Evolutionary conservation across 2,888 invertebrate species (phyloP), one percentile per base, ranked within the genome.

Genomic region (Drosophila prolongata): DNA sequence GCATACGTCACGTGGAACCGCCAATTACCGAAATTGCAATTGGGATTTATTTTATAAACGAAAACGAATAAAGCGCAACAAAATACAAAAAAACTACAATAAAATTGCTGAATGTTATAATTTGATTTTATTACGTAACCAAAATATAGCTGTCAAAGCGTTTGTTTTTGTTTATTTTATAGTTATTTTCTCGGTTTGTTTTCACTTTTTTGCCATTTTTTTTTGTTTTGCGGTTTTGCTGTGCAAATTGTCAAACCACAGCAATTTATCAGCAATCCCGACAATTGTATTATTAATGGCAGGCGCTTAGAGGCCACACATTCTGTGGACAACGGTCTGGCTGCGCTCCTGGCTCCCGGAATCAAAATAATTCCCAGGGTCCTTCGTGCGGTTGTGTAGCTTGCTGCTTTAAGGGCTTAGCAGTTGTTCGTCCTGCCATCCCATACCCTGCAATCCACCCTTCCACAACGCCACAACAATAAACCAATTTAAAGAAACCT

Each of bases 401-500:
- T 57, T 37, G 65, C 37, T 66, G 49, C 56, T 75, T 75, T 49
- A 44, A 53, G 60, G 50, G 47, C 71, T 87, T 74, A 66, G 50
- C 65, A 62, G 37, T 47, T 40, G 50, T 14, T 40, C 30, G 6
- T 13, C 24, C 27, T 19, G 44, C 42, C 35, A 46, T 13, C 11
- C 34, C 46, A 14, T 4, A 1, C 37, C 27, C 43, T 11, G 24
- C 24, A 24, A 24, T 16, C 13, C 14, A 13, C 13, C 24, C 13
- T 4, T 3, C 35, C 1, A 43, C 50, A 27, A 44, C 46, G 54
- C 61, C 70, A 64, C 72, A 76, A 88, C 82, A 87, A 81, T 82
- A 80, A 84, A 80, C 78, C 89, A 89, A 89, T 88, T 87, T 89
- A 80, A 80, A 77, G 89, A 89, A 89, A 75, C 87, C 89, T 76